These are phyloP conservation scores for Mantis religiosa DNA, from an alignment of 2,888 invertebrate genomes.

Conservation along the genomic window DNA sequence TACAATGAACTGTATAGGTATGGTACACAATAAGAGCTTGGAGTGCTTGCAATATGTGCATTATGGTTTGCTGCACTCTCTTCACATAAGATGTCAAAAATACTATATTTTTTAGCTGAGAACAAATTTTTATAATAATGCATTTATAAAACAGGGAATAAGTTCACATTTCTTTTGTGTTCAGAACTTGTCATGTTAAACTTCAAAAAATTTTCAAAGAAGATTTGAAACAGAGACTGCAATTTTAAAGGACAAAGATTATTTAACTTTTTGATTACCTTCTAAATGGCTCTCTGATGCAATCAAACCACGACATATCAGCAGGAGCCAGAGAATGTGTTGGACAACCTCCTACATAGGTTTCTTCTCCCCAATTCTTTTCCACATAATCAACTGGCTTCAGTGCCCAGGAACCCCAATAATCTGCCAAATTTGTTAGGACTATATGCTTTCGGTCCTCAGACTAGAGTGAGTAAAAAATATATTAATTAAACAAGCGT, in stretches of 20 bases:
- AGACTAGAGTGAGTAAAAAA: not conserved
- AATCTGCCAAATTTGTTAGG: not conserved
- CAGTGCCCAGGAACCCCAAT: not conserved
- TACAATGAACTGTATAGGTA: too few species aligned
- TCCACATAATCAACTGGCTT: not conserved
- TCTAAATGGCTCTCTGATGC: not conserved
- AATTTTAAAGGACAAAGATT: not conserved
- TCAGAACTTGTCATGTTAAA: too few species aligned
- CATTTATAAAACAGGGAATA: too few species aligned
- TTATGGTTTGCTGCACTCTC: too few species aligned
- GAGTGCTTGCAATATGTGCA: too few species aligned
- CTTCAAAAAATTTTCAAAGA: too few species aligned
- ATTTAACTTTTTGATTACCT: not conserved
- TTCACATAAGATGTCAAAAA: too few species aligned
- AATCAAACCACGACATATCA: not conserved
- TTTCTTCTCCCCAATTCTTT: conserved; percentile 17
- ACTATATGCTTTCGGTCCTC: not conserved
- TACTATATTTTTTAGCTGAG: too few species aligned
- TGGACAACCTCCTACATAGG: conserved; percentile 12
- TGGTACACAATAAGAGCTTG: too few species aligned
- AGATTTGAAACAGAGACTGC: too few species aligned
- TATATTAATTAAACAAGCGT: not conserved
- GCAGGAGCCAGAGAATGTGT: not conserved
- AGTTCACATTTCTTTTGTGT: too few species aligned
- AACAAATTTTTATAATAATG: too few species aligned